phyloP scores from a whole-genome alignment of 2,888 invertebrate genomes.

The Drepana falcataria region DNA sequence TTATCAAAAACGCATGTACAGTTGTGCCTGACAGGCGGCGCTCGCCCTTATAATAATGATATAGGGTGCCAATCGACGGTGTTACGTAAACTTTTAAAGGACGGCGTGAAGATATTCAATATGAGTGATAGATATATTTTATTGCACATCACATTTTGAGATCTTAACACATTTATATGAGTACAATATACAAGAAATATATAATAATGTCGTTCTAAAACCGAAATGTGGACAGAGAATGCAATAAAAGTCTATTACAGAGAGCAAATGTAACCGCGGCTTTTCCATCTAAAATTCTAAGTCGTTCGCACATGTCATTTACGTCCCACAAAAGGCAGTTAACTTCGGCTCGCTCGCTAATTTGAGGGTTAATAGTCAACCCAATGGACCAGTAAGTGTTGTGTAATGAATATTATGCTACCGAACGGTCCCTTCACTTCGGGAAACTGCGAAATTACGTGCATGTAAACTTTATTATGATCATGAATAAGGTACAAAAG shows the following conservation, averaged over 20 bases:
- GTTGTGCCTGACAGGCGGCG: too few species aligned
- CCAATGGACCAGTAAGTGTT: constrained; percentile 53
- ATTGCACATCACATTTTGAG: too few species aligned
- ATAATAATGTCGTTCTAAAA: not conserved
- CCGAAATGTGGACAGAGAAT: constrained; percentile 29
- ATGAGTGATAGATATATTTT: too few species aligned
- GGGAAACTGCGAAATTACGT: constrained; percentile 8
- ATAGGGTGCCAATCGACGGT: too few species aligned
- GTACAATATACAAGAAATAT: not conserved
- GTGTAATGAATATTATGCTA: constrained; percentile 61
- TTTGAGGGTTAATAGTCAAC: constrained; percentile 64
- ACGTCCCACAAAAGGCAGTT: constrained; percentile 56
- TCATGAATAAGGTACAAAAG: not conserved
- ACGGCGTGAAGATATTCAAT: too few species aligned
- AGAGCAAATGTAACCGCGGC: constrained; percentile 7
- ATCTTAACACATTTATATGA: not conserved
- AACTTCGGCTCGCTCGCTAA: constrained; percentile 51
- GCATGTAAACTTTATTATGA: not conserved
- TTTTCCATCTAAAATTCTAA: constrained; percentile 29
- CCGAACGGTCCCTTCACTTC: constrained; percentile 33
- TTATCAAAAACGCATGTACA: too few species aligned
- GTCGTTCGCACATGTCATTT: constrained; percentile 49
- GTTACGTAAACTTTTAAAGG: too few species aligned
- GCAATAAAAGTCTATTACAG: constrained; percentile 35
- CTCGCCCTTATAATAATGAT: too few species aligned